phyloP scores from a whole-genome alignment of 2,797 vertebrate species.

The Smutsia gigantea region DNA sequence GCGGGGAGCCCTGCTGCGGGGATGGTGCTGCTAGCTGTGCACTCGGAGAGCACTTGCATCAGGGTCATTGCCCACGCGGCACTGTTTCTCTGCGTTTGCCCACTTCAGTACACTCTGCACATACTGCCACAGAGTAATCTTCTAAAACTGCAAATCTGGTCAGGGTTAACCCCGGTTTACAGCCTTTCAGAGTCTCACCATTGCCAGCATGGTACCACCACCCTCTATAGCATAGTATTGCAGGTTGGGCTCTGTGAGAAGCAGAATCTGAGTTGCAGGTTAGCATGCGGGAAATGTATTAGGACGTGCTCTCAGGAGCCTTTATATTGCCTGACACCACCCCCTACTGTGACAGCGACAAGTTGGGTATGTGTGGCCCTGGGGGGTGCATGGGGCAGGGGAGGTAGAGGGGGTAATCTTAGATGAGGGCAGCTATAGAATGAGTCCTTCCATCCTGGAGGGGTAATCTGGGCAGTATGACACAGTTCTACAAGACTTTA shows the following conservation, averaged over 20 bases:
- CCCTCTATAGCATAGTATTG: not conserved
- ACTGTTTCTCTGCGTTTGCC: not conserved
- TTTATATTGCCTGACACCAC: not conserved
- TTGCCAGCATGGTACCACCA: not conserved
- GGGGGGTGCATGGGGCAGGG: not conserved
- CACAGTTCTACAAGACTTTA: not conserved
- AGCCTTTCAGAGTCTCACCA: not conserved
- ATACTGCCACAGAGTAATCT: not conserved
- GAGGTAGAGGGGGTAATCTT: not conserved
- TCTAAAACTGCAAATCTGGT: not conserved
- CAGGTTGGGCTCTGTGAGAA: not conserved
- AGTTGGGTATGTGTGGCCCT: not conserved
- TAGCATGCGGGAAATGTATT: not conserved
- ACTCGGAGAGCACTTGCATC: not conserved
- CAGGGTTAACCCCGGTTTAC: not conserved
- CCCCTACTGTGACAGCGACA: not conserved
- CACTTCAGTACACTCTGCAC: not conserved
- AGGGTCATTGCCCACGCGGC: not conserved
- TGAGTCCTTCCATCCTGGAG: not conserved
- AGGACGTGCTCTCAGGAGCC: not conserved
- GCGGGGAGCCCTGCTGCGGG: not conserved
- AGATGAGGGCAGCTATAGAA: not conserved
- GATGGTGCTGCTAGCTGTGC: not conserved
- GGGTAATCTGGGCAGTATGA: fast-evolving
- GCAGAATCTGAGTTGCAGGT: not conserved